Evolutionary conservation across 2,888 invertebrate genomes (phyloP).

Genomic region (Unio delphinus): DNA sequence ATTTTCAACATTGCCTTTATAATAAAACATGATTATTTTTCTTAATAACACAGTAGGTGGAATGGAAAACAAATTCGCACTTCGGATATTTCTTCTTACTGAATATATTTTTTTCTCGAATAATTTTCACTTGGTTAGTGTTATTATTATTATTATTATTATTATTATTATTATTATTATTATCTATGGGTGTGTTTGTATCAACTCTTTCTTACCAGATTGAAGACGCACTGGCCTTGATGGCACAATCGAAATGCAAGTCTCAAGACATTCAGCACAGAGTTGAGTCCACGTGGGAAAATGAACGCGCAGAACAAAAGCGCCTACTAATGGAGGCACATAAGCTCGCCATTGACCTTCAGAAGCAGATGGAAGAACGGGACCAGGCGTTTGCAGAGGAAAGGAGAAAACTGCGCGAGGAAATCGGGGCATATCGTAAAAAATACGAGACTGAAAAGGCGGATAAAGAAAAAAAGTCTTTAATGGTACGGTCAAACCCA

Average conservation of each 20-base stretch:
- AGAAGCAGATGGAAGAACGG: slow-evolving; percentile 56
- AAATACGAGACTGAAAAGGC: slow-evolving; percentile 46
- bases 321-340: slow-evolving; percentile 61
- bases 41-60: no score
- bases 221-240: slow-evolving; percentile 51
- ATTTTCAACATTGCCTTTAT: no score
- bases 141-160: no score
- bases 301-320: slow-evolving; percentile 58
- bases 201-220: slow-evolving; percentile 35
- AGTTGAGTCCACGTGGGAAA: slow-evolving; percentile 60
- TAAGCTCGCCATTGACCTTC: slow-evolving; percentile 60
- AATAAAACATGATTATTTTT: no score
- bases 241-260: slow-evolving; percentile 40
- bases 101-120: no score
- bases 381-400: slow-evolving; percentile 58
- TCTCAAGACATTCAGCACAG: slow-evolving; percentile 48
- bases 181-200: no score
- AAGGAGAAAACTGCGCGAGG: slow-evolving; percentile 82
- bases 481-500: slow-evolving; percentile 36
- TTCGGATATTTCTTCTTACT: no score
- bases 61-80: no score
- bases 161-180: no score
- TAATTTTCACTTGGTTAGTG: no score
- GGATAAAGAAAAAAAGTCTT: slow-evolving; percentile 39
- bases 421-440: slow-evolving; percentile 72